These are phyloP conservation scores for Cotesia typhae DNA, from an alignment of 1,140 invertebrate species.

Conservation along the genomic window DNA sequence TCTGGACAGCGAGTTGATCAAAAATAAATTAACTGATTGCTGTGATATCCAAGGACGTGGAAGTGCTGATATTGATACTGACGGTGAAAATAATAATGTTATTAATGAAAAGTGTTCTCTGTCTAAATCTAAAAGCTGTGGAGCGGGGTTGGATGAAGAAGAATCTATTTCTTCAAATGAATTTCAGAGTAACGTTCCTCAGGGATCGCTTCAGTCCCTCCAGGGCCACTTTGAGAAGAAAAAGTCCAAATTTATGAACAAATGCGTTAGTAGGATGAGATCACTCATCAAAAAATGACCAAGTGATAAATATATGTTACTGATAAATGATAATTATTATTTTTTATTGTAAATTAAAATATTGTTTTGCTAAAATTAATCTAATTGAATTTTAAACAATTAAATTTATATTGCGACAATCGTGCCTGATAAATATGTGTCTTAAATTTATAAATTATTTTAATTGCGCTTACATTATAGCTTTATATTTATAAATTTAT, in stretches of 20 bases:
- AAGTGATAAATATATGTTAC: neutral
- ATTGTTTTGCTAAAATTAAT: too few relatives aligned
- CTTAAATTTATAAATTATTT: too few relatives aligned
- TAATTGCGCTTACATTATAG: too few relatives aligned
- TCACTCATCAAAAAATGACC: conserved; percentile 73
- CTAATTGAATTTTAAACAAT: too few relatives aligned
- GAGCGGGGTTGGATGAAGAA: conserved; percentile 55
- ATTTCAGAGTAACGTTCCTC: conserved; percentile 44
- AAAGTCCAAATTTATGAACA: conserved; percentile 80
- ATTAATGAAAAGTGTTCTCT: conserved; percentile 45
- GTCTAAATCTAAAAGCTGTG: conserved; percentile 59
- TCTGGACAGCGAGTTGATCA: neutral
- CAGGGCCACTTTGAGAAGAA: conserved; percentile 63
- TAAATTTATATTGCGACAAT: too few relatives aligned
- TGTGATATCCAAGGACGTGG: conserved; percentile 37
- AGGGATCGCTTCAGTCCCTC: conserved; percentile 58
- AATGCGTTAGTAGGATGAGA: conserved; percentile 80
- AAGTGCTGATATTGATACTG: conserved; percentile 49
- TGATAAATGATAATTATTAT: neutral
- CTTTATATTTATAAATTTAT: too few relatives aligned
- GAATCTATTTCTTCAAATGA: conserved; percentile 48
- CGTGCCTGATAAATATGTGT: too few relatives aligned
- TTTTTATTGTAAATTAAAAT: neutral
- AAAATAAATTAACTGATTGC: conserved; percentile 15
- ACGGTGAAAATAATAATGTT: conserved; percentile 20